A percentile compares a stretch with the other conserved stretches of the same genome.
phyloP scores from a whole-genome alignment of 2,797 vertebrate species.

The Acanthurus lineatus region DNA sequence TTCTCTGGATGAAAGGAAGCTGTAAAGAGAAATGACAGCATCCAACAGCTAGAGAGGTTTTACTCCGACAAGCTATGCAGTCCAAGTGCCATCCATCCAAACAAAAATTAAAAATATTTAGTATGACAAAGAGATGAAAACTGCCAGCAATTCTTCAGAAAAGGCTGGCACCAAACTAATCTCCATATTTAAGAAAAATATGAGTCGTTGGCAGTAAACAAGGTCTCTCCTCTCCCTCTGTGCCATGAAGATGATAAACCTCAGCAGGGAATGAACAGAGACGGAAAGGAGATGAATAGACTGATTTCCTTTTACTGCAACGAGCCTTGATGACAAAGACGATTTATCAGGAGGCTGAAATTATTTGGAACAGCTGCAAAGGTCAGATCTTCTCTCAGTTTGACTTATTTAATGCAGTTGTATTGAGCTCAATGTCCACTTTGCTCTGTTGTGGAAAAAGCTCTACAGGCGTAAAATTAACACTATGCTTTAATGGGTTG shows the following conservation, averaged over 20 bases:
- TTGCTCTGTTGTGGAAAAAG: background rate
- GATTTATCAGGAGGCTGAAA: constrained; percentile 38
- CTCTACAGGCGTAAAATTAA: too few species aligned
- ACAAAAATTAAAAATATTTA: constrained; percentile 46
- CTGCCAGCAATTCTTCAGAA: constrained; percentile 41
- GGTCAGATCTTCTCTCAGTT: constrained; percentile 26
- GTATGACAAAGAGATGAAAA: constrained; percentile 55
- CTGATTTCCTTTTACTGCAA: constrained; percentile 31
- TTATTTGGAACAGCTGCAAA: constrained; percentile 22
- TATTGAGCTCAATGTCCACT: constrained; percentile 11
- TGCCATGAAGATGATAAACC: constrained; percentile 43
- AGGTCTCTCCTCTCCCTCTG: constrained; percentile 31
- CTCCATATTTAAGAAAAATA: constrained; percentile 58
- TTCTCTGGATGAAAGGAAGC: constrained; percentile 14
- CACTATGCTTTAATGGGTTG: too few species aligned
- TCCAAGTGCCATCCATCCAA: constrained; percentile 38
- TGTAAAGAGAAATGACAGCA: constrained; percentile 21
- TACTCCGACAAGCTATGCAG: constrained; percentile 19
- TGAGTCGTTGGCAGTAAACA: constrained; percentile 57
- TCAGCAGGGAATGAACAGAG: constrained; percentile 31
- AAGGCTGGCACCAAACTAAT: constrained; percentile 46
- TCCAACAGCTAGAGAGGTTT: constrained; percentile 14
- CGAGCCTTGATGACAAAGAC: constrained; percentile 39
- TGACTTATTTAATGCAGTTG: constrained; percentile 24
- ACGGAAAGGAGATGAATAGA: constrained; percentile 30